Conservation (phyloP, 2,888 invertebrate species). For the Frankliniella intonsa region DNA sequence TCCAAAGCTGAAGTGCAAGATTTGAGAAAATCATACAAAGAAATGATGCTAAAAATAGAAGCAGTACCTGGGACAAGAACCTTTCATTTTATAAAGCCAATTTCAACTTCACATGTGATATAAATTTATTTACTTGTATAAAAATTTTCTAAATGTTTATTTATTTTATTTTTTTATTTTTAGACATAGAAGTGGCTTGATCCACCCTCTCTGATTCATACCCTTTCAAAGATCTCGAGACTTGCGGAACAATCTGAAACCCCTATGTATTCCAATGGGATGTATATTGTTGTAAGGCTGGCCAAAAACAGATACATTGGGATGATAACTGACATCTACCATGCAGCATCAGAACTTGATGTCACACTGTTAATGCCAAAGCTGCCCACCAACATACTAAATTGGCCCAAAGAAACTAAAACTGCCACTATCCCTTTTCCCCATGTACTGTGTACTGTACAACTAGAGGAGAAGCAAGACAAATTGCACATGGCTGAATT, state of each 20-base stretch:
- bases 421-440: not conserved
- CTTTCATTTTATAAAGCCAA: constrained; percentile 10
- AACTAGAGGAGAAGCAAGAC: not conserved
- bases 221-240: not conserved
- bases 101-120: not conserved
- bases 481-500: not conserved
- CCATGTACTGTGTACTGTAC: not conserved
- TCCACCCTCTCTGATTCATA: constrained; percentile 2
- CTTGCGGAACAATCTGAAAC: not conserved
- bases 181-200: not conserved
- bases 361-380: not conserved
- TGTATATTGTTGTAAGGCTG: constrained; percentile 12
- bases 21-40: constrained; percentile 8
- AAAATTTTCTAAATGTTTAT: not conserved
- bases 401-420: not conserved
- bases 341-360: not conserved
- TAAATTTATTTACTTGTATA: not conserved
- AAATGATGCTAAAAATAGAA: not conserved
- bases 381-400: not conserved
- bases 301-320: constrained; percentile 7
- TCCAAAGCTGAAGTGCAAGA: constrained; percentile 12
- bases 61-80: constrained; percentile 18
- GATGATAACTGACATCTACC: not conserved
- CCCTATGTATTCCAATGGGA: not conserved
- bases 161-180: no score